Base-by-base conservation (phyloP, 2,888 invertebrate genomes). In the Galerucella nymphaeae region DNA sequence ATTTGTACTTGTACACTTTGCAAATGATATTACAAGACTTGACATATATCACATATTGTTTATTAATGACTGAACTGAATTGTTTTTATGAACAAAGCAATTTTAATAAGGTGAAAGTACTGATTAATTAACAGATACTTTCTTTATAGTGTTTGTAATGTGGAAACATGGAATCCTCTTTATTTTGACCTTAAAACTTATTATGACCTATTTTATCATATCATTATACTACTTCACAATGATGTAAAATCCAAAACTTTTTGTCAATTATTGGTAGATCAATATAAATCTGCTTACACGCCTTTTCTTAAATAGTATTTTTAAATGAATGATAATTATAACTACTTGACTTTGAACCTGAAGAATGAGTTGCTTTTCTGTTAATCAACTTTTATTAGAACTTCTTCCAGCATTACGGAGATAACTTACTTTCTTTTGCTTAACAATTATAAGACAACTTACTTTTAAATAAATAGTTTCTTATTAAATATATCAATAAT, bases 321-420 rank as follows among this genome's bases (percentile, higher is more conserved):
- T 58, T 18, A 58, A 50, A 18, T 64, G 48, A 55, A 50, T 61
- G 59, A 58, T 63, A 65, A 58, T 64, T 57, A 58, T 66, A 70
- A 70, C 66, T 66, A 73, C 70, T 73, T 73, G 73, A 73, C 73
- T 73, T 73, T 73, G 73, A 70, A 73, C 73, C 73, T 73, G 70
- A 72, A 73, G 70, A 72, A 73, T 73, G 73, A 73, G 20, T 73
- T 70, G 73, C 66, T 73, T 63, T 70, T 70, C 64, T 70, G 16
- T 61, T 67, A 58, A 65, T 70, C 42, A 61, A 66, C n/a, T 72
- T 57, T 58, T 66, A 58, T 62, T 55, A 59, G 13, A 14, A 42
- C 42, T 53, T 55, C 16, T 67, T 73, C 58, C 58, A 66, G 11
- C 14, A 16, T 18, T 38, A 41, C 55, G 14, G 6, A 30, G 45